Base-by-base conservation (phyloP, 30 jellyfish, hydroid and myxozoan genomes). In the Rhopilema esculentum region DNA sequence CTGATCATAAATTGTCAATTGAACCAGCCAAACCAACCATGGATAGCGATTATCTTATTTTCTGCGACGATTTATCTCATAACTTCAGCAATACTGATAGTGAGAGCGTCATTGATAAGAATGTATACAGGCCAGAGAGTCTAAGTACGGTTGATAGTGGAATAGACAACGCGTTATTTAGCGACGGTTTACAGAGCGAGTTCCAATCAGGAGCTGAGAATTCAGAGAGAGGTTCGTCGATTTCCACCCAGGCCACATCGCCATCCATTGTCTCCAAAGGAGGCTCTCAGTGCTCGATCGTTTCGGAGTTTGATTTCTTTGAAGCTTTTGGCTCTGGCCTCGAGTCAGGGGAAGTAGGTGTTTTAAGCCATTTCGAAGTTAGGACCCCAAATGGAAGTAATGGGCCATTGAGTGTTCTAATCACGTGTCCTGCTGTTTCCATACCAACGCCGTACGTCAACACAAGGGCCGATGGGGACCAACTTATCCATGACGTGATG, bases 361-460 rank as follows among this genome's bases (percentile, higher is more conserved):
- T 77, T n/a, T 77, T 94, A 86, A 87, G 95, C 17, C 72, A 89
- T 1, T 94, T 94, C 77, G 86, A 84, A 74, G 97, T 94, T 23
- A 51, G 84, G 48, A 94, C 98, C 17, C 95, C 98, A 22, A 81
- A 66, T 33, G 77, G 76, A 51, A 83, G 84, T 61, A 69, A 75
- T 31, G 98, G 98, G 7, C 98, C 98, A 16, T 79, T 94, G 4
- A 83, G 97, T 85, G 98, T 94, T 26, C 40, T 97, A 33, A 88
- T 94, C 27, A 94, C 98, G 48, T 94, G 98, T 79, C 98, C 98
- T 18, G 98, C 98, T 17, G 93, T 94, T 95, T 94, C 98, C 25
- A 88, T 94, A 62, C 98, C 98, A 8, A 97, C 94, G 1, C 98
- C 98, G 4, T 52, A 75, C 70, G 98, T 94, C 22, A 79, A 63